Evolutionary conservation across 1,140 invertebrate genomes (phyloP).

Genomic region (Gryllus bimaculatus): DNA sequence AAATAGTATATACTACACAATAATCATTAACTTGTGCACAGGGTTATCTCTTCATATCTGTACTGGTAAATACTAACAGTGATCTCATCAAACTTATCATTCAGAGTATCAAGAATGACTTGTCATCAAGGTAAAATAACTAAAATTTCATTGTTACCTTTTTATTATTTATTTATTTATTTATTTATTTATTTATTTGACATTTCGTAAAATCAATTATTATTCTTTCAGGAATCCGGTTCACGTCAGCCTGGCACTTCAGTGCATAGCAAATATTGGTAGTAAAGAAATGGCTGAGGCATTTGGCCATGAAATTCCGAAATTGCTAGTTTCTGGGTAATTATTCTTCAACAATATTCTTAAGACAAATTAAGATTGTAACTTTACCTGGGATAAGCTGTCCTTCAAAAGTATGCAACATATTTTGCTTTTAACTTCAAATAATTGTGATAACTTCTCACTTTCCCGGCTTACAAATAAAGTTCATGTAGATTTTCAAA

Average conservation of each 20-base stretch:
- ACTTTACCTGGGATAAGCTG: no score
- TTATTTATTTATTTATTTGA: conserved; percentile 1
- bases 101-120: conserved; percentile 98
- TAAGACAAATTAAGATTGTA: no score
- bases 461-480: no score
- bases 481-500: no score
- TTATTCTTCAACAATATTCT: conserved; percentile 22
- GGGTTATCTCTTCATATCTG: conserved; percentile 99
- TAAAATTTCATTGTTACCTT: background rate
- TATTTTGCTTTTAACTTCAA: background rate
- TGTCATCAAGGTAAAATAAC: conserved; percentile 55
- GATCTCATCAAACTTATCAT: conserved; percentile 99
- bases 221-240: conserved; percentile 73
- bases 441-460: no score
- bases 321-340: conserved; percentile 92
- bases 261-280: conserved; percentile 99
- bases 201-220: background rate
- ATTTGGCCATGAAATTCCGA: conserved; percentile 96
- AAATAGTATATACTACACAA: background rate
- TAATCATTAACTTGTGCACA: conserved; percentile 41
- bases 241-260: conserved; percentile 96
- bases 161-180: conserved; percentile 10
- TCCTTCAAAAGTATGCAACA: background rate
- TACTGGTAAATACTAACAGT: conserved; percentile 97
- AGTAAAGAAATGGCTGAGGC: conserved; percentile 99